Evolutionary conservation across 2,888 invertebrate species (phyloP), one percentile per base, ranked within the genome.

Genomic region (Pandemis heparana): DNA sequence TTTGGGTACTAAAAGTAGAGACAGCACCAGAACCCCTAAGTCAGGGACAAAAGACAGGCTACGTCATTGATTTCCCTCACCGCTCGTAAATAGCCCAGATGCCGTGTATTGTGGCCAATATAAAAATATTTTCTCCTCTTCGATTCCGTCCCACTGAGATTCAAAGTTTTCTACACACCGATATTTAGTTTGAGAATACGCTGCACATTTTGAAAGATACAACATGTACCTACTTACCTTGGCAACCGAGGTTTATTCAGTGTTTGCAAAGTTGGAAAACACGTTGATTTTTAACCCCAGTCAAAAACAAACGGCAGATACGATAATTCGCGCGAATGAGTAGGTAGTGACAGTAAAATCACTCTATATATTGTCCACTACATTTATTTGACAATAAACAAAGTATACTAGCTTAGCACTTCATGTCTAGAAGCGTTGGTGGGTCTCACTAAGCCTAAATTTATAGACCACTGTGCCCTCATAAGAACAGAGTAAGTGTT

Each of bases 1-100:
- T 67, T 46, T 62, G 39, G 6, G 68, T 68, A 41, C 63, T 73
- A 63, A 68, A 68, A 73, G 46, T 68, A 46, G 39, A 53, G 39
- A 73, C 39, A n/a, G 62, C 64, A 14, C 5, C 7, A n/a, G 10
- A 32, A 53, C 18, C 3, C 48, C 48, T 8, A 46, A 48, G n/a
- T 48, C 9, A 14, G 48, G 23, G 48, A 48, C 9, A 32, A 10
- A 18, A 64, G 32, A 64, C 46, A 53, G 43, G 6, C 10, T 1
- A n/a, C 62, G 23, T 32, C 48, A 38, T 48, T 64, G 64, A 64
- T 64, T 64, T 64, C 48, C 64, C 64, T 12, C 32, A 48, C 9
- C 8, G 64, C 46, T 64, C 64, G 64, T 64, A 64, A 64, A 64
- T 48, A n/a, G 10, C 32, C 18, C 32, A 39, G 39, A 32, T 38